Evolutionary conservation across 2,888 invertebrate genomes (phyloP), one percentile per base, ranked within the genome.

Genomic region (Leptopilina drosophilae): DNA sequence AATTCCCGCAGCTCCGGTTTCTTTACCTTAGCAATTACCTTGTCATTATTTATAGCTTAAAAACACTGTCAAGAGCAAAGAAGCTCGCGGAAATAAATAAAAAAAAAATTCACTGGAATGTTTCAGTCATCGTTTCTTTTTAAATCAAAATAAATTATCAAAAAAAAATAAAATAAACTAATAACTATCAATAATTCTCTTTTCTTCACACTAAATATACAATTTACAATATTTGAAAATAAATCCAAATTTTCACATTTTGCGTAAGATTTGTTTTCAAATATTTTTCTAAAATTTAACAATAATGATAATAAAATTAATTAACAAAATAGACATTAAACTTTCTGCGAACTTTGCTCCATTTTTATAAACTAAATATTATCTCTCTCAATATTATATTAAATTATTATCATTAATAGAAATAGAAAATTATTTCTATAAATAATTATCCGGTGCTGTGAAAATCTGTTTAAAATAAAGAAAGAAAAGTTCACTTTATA

Each of bases 11-110:
- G 20, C 62, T n/a, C 53, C 49, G 49, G 20, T 66, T 33, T 46
- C 64, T 86, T 86, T 85, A 88, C 88, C 89, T 89, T 87, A 89
- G 89, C 87, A 89, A 89, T 89, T 89, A 89, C 89, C 89, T 89
- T 89, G 89, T 89, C 89, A 85, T 84, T 64, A 85, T 33, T 84
- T 64, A 26, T 76, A 64, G 20, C 76, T 76, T 62, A 76, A 62
- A 15, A 53, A 59, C 20, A 76, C 33, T 76, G 73, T 56, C 53
- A 14, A 73, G 53, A 56, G 73, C 33, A 73, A 53, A 73, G 14
- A 56, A 73, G 56, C 73, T 73, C 56, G 56, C 56, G 73, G 33
- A 73, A 56, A 73, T 12, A 26, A 33, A 49, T 5, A 42, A 78
- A 33, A 49, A 5, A 42, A 78, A 64, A 69, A 82, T 67, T 79